A percentile compares a stretch with the other conserved stretches of the same genome.
Evolutionary conservation across 2,888 invertebrate genomes (phyloP).

Genomic region (Frankliniella fusca): DNA sequence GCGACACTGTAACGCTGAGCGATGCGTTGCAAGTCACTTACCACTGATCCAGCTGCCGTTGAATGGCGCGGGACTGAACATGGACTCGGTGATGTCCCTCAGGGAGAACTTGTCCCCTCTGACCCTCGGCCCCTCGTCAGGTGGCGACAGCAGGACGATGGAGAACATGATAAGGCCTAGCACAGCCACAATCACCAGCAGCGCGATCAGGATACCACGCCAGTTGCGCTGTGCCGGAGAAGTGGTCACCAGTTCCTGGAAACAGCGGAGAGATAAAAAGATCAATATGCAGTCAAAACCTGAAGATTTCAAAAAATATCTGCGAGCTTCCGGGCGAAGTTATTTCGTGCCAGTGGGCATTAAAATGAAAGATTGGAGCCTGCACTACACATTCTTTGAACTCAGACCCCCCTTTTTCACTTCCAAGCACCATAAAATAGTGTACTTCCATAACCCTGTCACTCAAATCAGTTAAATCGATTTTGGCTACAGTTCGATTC

Average conservation of each 20-base stretch:
- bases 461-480: too few relatives aligned
- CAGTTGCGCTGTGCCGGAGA: constrained; percentile 87
- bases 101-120: constrained; percentile 63
- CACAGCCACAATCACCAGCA: constrained; percentile 84
- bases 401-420: too few relatives aligned
- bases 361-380: too few relatives aligned
- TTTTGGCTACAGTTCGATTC: too few relatives aligned
- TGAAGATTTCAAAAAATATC: too few relatives aligned
- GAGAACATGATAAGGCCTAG: constrained; percentile 86
- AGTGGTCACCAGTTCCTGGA: constrained; percentile 82
- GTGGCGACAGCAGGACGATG: constrained; percentile 82
- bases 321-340: too few relatives aligned
- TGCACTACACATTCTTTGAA: too few relatives aligned
- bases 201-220: constrained; percentile 88
- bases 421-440: too few relatives aligned
- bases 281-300: neutral
- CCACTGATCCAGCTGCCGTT: constrained; percentile 75
- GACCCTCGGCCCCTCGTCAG: constrained; percentile 64
- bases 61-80: constrained; percentile 54
- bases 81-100: constrained; percentile 53
- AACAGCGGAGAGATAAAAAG: constrained; percentile 40
- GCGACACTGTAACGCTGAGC: neutral
- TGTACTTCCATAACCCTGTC: too few relatives aligned
- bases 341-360: too few relatives aligned
- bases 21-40: constrained; percentile 43